phyloP scores from a whole-genome alignment of 2,888 invertebrate genomes.

The Acleris cristana region DNA sequence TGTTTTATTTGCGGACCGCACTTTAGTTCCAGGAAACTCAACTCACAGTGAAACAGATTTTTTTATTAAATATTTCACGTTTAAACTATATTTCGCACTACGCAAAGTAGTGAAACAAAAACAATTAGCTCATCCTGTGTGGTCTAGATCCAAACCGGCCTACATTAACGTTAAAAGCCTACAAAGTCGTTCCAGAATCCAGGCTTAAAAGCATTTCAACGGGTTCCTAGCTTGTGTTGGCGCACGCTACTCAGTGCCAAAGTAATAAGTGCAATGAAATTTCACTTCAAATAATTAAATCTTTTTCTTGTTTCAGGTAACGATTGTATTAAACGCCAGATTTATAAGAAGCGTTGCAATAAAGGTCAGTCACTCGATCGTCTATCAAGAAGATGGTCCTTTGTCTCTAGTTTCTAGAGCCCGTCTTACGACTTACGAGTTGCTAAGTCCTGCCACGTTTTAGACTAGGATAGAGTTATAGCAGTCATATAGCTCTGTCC shows the following conservation, averaged over 20 bases:
- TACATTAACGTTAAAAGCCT: slow-evolving; percentile 35
- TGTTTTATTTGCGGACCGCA: not conserved
- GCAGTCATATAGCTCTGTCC: too few relatives aligned
- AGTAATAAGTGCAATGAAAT: slow-evolving; percentile 9
- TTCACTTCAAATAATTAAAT: slow-evolving; percentile 3
- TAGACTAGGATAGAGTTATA: too few relatives aligned
- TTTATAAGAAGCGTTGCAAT: not conserved
- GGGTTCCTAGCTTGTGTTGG: slow-evolving; percentile 27
- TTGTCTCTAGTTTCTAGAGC: too few relatives aligned
- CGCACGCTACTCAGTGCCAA: slow-evolving; percentile 24
- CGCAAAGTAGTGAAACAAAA: slow-evolving; percentile 1
- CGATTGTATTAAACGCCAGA: not conserved
- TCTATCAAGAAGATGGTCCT: too few relatives aligned
- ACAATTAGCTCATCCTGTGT: slow-evolving; percentile 18
- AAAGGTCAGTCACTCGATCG: not conserved
- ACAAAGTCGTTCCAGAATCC: slow-evolving; percentile 27
- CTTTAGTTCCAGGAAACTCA: too few relatives aligned
- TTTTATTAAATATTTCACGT: too few relatives aligned
- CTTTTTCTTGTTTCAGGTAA: slow-evolving; percentile 31
- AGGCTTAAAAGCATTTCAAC: slow-evolving; percentile 31
- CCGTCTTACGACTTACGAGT: too few relatives aligned
- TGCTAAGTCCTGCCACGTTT: too few relatives aligned
- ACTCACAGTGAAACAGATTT: too few relatives aligned
- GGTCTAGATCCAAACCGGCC: slow-evolving; percentile 23
- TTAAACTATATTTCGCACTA: not conserved